Conservation (phyloP, 1,140 invertebrate species). For the Drosophila eugracilis region DNA sequence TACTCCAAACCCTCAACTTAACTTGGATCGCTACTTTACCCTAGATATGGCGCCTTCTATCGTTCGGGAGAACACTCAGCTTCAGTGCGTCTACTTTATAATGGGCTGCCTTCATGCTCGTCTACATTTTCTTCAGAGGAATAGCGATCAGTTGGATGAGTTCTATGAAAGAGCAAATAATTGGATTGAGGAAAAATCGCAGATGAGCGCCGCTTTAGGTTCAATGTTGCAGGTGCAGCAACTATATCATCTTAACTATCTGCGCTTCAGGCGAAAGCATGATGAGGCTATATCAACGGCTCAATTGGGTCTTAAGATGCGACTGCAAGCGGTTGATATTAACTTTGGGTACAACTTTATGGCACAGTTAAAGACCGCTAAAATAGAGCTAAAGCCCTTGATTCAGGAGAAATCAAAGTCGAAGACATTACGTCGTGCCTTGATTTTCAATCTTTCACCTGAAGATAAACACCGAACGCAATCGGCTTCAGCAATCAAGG, state of each 20-base stretch:
- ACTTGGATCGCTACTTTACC: conserved; percentile 44
- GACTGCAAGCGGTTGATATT: conserved; percentile 30
- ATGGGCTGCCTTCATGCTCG: conserved; percentile 70
- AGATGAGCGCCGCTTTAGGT: conserved; percentile 2
- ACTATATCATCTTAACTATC: conserved; percentile 43
- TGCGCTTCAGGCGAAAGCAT: conserved; percentile 38
- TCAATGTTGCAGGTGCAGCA: conserved; percentile 54
- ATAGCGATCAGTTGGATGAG: conserved; percentile 57
- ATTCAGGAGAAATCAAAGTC: neutral
- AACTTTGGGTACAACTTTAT: conserved; percentile 57
- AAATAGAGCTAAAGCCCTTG: conserved; percentile 31
- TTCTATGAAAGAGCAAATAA: conserved; percentile 56
- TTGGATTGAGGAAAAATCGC: conserved; percentile 37
- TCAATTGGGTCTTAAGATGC: conserved; percentile 19
- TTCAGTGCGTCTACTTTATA: conserved; percentile 58
- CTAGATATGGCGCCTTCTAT: neutral
- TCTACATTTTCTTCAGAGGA: conserved; percentile 56
- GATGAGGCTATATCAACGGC: conserved; percentile 40
- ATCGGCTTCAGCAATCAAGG: neutral
- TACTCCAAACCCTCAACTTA: neutral
- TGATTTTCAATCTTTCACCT: conserved; percentile 52
- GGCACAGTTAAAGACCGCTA: conserved; percentile 45
- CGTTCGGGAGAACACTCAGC: conserved; percentile 23
- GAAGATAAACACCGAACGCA: conserved; percentile 10
- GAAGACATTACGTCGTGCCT: conserved; percentile 26